Conservation (phyloP, 2,113 vertebrate genomes). For the Poeciliopsis retropinna region DNA sequence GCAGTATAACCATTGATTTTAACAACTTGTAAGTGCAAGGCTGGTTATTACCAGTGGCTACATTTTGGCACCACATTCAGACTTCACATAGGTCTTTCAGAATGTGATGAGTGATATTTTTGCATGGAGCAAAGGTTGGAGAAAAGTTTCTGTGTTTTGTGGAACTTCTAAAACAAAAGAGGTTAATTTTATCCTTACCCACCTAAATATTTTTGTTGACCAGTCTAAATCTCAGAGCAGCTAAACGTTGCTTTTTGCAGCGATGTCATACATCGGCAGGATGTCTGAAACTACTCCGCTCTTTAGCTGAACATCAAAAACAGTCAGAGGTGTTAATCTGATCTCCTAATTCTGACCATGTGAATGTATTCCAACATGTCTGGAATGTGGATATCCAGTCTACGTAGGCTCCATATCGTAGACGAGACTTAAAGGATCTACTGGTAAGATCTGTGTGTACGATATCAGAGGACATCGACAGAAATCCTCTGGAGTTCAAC, state of each 20-base stretch:
- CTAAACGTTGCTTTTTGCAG: neutral
- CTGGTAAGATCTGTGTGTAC: neutral
- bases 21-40: too few relatives aligned
- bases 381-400: neutral
- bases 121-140: too few relatives aligned
- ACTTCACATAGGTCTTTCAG: too few relatives aligned
- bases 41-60: too few relatives aligned
- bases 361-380: neutral
- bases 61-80: too few relatives aligned
- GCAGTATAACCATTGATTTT: too few relatives aligned
- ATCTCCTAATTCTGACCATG: neutral
- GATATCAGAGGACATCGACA: neutral
- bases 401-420: neutral
- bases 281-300: neutral
- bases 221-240: neutral
- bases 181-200: neutral
- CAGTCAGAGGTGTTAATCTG: neutral
- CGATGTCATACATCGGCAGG: neutral
- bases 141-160: too few relatives aligned
- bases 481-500: neutral
- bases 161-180: neutral
- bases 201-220: neutral
- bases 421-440: neutral
- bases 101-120: too few relatives aligned
- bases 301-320: constrained; percentile 1